Base-by-base conservation (phyloP, 2,888 invertebrate species). In the Harmothoe impar region DNA sequence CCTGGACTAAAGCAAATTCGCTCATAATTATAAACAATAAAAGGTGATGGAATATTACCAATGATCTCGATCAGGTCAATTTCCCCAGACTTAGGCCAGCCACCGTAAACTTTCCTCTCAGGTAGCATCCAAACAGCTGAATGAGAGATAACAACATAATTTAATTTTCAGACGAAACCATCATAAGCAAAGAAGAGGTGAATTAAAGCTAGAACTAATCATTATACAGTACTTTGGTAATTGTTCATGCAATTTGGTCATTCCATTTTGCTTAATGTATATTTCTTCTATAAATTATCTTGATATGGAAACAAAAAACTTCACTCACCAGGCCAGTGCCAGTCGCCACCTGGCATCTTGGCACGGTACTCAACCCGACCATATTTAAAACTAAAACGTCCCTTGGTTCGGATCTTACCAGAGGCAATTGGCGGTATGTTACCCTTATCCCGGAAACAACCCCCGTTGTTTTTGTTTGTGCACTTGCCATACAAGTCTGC, bases 41-140 rank as follows among this genome's bases (percentile, higher is more conserved):
- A n/a, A n/a, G n/a, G n/a, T n/a, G n/a, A n/a, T 43, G 43, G 10
- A 43, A 7, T 43, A 94, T 98, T 98, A 3, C 98, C 98, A 0
- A 97, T 96, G 0, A 97, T 96, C 92, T 97, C 97, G 0, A 97
- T 97, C n/a, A 98, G 96, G 72, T 97, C 97, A 54, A 98, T 96
- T 94, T 97, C 96, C 0, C 98, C 97, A 0, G 97, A 97, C 10
- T 97, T 94, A 0, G 97, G 97, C 97, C 97, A 97, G 0, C 96
- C 95, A 0, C 97, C 97, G 94, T 97, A 97, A 0, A 96, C 95
- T 51, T 96, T 96, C 84, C 97, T 96, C 15, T 96, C 95, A 0
- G 98, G 97, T 93, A 97, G 97, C 93, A 97, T 94, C 97, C 97
- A 97, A 92, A 97, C 96, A 52, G 97, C 97, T 97, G 93, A 20